Base-by-base conservation (phyloP, 2,113 vertebrate genomes). In the Polyodon spathula region DNA sequence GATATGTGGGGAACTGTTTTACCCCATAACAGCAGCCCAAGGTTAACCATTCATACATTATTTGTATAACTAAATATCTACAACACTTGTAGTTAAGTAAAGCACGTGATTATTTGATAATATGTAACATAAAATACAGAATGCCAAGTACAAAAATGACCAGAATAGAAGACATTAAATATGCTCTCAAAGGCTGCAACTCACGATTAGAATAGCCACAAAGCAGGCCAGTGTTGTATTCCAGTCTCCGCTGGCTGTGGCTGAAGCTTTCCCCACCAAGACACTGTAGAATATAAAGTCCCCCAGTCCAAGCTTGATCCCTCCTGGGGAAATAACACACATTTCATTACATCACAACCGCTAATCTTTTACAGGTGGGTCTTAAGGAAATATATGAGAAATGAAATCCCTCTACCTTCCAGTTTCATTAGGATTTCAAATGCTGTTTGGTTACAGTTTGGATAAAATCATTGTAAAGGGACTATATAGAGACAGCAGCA, bases 251-350 rank as follows among this genome's bases (percentile, higher is more conserved):
- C 90, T 89, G 11, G 84, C 92, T 0, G 90, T 90, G 14, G 94
- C 92, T 0, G 93, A 93, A 0, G 96, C 94, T 73, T 99, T 99
- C 39, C 96, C 96, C 54, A 99, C 96, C 67, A 99, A 87, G 4
- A 99, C 96, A 0, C 95, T 97, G 86, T 99, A 99, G 86, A 99
- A 99, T 81, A 99, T 99, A 82, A 99, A 99, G 66, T 99, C 96
- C 6, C 96, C 95, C 1, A 99, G 90, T n/a, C 96, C 96, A 0
- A 99, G 86, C 70, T 99, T 99, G 71, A 99, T 91, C 0, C 95
- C 95, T 27, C 94, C 96, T 97, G 50, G 40, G 17, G 57, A 61
- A 59, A 77, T 57, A 40, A 48, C 44, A 5, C 44, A 46, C 2
- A 46, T 27, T 27, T 27, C 27, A 27, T 27, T 27, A 27, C 27